Evolutionary conservation across 1,140 invertebrate species (phyloP).

Genomic region (Drosophila serrata): DNA sequence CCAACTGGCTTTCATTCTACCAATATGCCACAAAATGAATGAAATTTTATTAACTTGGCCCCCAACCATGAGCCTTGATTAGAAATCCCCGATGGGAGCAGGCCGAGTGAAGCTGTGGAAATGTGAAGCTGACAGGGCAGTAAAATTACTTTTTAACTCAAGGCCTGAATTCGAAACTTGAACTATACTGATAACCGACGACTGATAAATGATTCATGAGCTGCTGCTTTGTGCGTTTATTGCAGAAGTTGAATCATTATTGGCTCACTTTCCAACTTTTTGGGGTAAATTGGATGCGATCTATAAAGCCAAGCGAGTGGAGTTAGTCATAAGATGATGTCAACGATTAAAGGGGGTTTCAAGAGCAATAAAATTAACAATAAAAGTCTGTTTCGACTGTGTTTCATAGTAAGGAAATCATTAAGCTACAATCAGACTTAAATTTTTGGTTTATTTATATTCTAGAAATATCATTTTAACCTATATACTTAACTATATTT

Average conservation of each 20-base stretch:
- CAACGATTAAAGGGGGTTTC: slow-evolving; percentile 22
- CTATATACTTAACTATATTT: neutral
- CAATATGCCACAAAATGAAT: slow-evolving; percentile 50
- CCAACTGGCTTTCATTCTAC: neutral
- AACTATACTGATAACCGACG: slow-evolving; percentile 40
- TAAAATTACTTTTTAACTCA: slow-evolving; percentile 51
- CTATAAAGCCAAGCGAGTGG: slow-evolving; percentile 28
- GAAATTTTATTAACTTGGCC: slow-evolving; percentile 48
- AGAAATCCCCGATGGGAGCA: slow-evolving; percentile 32
- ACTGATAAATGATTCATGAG: slow-evolving; percentile 54
- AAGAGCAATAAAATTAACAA: neutral
- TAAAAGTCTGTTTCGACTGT: too few species aligned
- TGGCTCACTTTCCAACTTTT: slow-evolving; percentile 12
- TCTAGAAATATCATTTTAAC: neutral
- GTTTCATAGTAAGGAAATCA: too few species aligned
- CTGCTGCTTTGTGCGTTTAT: slow-evolving; percentile 39
- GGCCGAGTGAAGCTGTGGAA: slow-evolving; percentile 10
- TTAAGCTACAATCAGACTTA: neutral
- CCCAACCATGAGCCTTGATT: slow-evolving; percentile 30
- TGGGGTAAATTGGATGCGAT: slow-evolving; percentile 31
- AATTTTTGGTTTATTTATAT: neutral
- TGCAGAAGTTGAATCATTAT: slow-evolving; percentile 47
- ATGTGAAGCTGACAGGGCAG: slow-evolving; percentile 34
- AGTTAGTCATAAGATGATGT: slow-evolving; percentile 46
- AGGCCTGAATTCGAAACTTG: slow-evolving; percentile 41